Evolutionary conservation across 2,888 invertebrate genomes (phyloP).

Genomic region (Lissonota sp.): DNA sequence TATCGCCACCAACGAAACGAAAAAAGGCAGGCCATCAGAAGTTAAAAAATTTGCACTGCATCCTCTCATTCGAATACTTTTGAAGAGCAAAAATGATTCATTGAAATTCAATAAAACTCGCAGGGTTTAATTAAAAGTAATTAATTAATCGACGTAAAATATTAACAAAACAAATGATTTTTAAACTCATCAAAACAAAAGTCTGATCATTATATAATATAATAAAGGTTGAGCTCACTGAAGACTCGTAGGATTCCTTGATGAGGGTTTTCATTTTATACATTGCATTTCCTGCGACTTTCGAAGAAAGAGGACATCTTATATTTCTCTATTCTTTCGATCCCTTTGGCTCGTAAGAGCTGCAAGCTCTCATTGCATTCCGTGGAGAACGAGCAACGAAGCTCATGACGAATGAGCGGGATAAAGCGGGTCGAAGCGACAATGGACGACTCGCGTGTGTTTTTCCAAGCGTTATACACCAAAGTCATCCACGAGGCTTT

Average conservation of each 20-base stretch:
- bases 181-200: too few species aligned
- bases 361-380: constrained; percentile 27
- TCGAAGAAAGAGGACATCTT: neutral
- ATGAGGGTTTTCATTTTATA: neutral
- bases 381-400: constrained; percentile 31
- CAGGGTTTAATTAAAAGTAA: too few species aligned
- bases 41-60: too few species aligned
- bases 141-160: too few species aligned
- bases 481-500: constrained; percentile 30
- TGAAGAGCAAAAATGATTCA: too few species aligned
- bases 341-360: neutral
- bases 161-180: too few species aligned
- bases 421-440: constrained; percentile 46
- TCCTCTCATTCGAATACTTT: too few species aligned
- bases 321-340: neutral
- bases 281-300: neutral
- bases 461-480: constrained; percentile 22
- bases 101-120: too few species aligned
- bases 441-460: constrained; percentile 15
- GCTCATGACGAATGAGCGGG: constrained; percentile 57
- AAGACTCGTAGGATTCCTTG: neutral
- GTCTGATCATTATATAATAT: too few species aligned
- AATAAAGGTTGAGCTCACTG: too few species aligned
- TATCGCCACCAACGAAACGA: too few species aligned
- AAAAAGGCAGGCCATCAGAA: too few species aligned